Evolutionary conservation across 2,888 invertebrate species (phyloP).

Genomic region (Cerastis leucographa): DNA sequence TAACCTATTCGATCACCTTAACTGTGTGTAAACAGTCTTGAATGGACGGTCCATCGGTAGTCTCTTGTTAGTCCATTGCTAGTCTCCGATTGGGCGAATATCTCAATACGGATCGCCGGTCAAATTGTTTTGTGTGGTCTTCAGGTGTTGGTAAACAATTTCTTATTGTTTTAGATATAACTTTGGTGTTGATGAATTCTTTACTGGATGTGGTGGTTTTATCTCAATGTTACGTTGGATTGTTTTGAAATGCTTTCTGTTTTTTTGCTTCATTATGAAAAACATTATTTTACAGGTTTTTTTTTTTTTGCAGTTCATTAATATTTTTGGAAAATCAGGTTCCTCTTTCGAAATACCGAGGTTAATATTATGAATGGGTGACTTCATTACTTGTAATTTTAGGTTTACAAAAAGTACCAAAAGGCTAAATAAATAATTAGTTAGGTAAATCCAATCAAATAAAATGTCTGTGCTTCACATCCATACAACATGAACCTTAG

Average conservation of each 20-base stretch:
- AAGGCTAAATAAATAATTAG: background rate
- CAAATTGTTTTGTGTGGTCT: constrained; percentile 37
- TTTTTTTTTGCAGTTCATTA: background rate
- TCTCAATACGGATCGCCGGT: constrained; percentile 1
- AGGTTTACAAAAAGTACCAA: background rate
- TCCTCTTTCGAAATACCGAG: background rate
- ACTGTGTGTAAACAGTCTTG: constrained; percentile 47
- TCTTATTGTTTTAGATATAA: constrained; percentile 28
- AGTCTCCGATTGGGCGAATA: constrained; percentile 31
- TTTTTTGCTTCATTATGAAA: background rate
- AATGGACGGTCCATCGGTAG: background rate
- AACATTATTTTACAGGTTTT: background rate
- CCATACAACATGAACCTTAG: background rate
- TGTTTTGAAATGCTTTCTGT: background rate
- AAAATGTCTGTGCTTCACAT: constrained; percentile 1
- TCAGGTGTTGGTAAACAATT: constrained; percentile 26
- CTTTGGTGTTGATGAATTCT: background rate
- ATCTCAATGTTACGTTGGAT: background rate
- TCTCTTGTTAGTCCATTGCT: constrained; percentile 23
- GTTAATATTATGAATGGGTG: background rate
- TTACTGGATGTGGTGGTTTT: background rate
- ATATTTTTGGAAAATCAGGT: background rate
- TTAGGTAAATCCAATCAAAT: background rate
- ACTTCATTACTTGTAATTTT: too few species aligned
- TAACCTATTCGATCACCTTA: constrained; percentile 28